Evolutionary conservation across 2,113 vertebrate species (phyloP).

Genomic region (Nannospalax galili): DNA sequence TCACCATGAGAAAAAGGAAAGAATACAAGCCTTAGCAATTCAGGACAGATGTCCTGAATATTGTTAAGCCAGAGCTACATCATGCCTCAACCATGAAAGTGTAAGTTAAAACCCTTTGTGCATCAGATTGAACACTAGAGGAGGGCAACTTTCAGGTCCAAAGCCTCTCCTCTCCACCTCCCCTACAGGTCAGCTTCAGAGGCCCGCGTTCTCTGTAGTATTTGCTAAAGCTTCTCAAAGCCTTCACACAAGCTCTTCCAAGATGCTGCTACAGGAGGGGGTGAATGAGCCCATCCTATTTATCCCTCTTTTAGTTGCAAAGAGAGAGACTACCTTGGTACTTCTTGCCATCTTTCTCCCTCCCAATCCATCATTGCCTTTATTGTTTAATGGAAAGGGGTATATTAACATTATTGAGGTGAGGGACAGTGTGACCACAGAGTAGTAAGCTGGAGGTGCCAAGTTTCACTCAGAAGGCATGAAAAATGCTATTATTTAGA

Average conservation of each 20-base stretch:
- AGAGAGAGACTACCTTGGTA: constrained; percentile 30
- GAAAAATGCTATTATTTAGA: constrained; percentile 62
- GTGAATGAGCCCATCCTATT: not conserved
- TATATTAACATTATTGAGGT: constrained; percentile 53
- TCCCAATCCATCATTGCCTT: constrained; percentile 50
- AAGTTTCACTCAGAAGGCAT: constrained; percentile 56
- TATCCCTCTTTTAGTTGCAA: not conserved
- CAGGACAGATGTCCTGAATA: not conserved
- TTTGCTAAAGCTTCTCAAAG: not conserved
- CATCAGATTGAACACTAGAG: not conserved
- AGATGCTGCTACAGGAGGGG: not conserved
- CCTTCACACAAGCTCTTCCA: constrained; percentile 13
- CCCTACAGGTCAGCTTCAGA: not conserved
- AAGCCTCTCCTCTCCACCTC: not conserved
- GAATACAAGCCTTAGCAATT: not conserved
- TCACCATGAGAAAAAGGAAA: too few species aligned
- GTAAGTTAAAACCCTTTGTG: not conserved
- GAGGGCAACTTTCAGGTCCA: not conserved
- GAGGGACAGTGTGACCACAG: constrained; percentile 17
- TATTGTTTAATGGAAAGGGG: constrained; percentile 41
- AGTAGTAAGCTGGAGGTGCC: constrained; percentile 55
- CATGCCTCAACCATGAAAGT: not conserved
- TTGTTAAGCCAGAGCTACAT: constrained; percentile 7
- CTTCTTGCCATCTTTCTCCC: constrained; percentile 8
- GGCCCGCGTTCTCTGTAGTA: not conserved